These are phyloP conservation scores for Sprattus sprattus DNA, from an alignment of 2,113 vertebrate species.

Conservation along the genomic window DNA sequence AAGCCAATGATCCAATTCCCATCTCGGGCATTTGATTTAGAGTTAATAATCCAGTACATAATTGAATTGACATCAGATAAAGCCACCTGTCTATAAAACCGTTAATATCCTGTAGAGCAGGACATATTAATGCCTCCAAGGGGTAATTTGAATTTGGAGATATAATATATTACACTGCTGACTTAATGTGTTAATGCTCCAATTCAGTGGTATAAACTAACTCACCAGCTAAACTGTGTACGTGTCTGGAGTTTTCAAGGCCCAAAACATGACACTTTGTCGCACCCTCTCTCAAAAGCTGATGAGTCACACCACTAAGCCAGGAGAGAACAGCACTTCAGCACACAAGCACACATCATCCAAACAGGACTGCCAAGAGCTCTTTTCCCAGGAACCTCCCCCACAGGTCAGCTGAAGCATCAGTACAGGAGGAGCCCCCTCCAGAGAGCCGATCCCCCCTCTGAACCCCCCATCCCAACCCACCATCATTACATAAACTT, in stretches of 20 bases:
- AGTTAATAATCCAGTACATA: not conserved
- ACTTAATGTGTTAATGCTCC: too few relatives aligned
- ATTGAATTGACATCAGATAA: not conserved
- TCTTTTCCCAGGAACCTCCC: not conserved
- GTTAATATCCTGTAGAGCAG: not conserved
- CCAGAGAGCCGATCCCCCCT: not conserved
- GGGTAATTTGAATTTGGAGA: not conserved
- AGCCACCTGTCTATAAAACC: not conserved
- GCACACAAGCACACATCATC: not conserved
- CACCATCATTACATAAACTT: not conserved
- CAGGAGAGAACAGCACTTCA: not conserved
- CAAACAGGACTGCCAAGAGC: not conserved
- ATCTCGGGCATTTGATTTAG: not conserved
- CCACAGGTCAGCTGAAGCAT: not conserved
- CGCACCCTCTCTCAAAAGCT: too few relatives aligned
- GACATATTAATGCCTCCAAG: not conserved
- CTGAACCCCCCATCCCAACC: too few relatives aligned
- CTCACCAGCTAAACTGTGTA: not conserved
- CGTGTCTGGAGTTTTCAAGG: not conserved
- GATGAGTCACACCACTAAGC: not conserved
- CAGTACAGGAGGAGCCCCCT: not conserved
- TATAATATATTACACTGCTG: too few relatives aligned
- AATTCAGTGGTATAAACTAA: not conserved
- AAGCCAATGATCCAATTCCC: not conserved
- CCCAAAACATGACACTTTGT: not conserved